These are phyloP conservation scores for Eriocheir sinensis DNA, from an alignment of 1,140 invertebrate species.

Conservation along the genomic window DNA sequence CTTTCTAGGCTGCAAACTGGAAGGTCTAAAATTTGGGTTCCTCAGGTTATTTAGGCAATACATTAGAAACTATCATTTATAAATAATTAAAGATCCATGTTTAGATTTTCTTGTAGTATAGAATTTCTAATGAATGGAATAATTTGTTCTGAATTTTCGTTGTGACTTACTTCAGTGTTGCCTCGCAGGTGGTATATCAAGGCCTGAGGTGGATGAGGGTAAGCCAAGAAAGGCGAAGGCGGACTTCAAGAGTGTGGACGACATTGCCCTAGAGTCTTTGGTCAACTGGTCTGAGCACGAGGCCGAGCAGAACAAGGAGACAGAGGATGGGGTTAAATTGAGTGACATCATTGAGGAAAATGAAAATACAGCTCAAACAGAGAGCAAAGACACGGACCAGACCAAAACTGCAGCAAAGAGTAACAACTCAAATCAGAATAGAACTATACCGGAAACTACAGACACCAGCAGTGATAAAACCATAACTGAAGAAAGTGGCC, in stretches of 20 bases:
- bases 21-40: background rate
- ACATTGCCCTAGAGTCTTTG: slow-evolving; percentile 34
- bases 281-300: slow-evolving; percentile 28
- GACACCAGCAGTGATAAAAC: too few relatives aligned
- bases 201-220: background rate
- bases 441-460: background rate
- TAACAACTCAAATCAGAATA: background rate
- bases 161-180: too few relatives aligned
- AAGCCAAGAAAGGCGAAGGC: background rate
- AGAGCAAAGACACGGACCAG: too few relatives aligned
- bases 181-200: background rate
- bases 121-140: too few relatives aligned
- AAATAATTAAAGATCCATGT: too few relatives aligned
- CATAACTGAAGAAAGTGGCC: background rate
- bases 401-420: too few relatives aligned
- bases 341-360: background rate
- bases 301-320: background rate
- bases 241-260: background rate
- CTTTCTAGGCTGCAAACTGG: background rate
- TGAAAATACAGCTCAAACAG: too few relatives aligned
- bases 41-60: background rate
- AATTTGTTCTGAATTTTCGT: too few relatives aligned
- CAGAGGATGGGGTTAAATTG: background rate
- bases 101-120: too few relatives aligned
- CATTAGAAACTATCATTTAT: too few relatives aligned